Evolutionary conservation across 2,888 invertebrate genomes (phyloP).

Genomic region (Elegia similella): DNA sequence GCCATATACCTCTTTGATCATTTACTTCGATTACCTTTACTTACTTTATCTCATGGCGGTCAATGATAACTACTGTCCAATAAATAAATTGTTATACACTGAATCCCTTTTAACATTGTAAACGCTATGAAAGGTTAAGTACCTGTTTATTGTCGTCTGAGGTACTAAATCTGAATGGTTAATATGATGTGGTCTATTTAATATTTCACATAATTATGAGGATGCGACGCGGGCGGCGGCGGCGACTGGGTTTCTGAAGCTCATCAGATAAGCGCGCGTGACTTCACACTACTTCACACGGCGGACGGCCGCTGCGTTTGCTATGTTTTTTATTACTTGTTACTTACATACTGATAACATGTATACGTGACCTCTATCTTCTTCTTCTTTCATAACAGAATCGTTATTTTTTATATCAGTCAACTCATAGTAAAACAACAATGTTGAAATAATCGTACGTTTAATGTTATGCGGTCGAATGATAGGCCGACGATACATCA

Average conservation of each 20-base stretch:
- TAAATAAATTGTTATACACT: constrained; percentile 5
- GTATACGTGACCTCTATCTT: constrained; percentile 28
- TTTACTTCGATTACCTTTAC: constrained; percentile 51
- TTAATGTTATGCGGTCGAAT: too few relatives aligned
- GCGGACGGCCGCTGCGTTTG: constrained; percentile 28
- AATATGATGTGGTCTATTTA: constrained; percentile 23
- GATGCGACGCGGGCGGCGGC: constrained; percentile 22
- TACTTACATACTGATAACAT: constrained; percentile 22
- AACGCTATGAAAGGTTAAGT: constrained; percentile 30
- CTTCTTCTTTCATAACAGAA: background rate
- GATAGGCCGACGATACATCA: constrained; percentile 38
- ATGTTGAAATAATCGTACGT: constrained; percentile 34
- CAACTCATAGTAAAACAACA: background rate
- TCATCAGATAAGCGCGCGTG: constrained; percentile 50
- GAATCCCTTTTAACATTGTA: constrained; percentile 34
- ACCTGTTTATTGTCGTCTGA: constrained; percentile 23
- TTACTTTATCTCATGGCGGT: constrained; percentile 20
- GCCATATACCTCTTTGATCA: constrained; percentile 51
- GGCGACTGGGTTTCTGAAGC: constrained; percentile 35
- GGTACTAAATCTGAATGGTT: constrained; percentile 19
- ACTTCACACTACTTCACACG: constrained; percentile 55
- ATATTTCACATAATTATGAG: constrained; percentile 24
- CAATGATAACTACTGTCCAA: background rate
- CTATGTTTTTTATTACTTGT: constrained; percentile 39
- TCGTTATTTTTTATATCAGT: background rate